Conservation (phyloP, 2,888 invertebrate genomes). For the Xanthia icteritia region DNA sequence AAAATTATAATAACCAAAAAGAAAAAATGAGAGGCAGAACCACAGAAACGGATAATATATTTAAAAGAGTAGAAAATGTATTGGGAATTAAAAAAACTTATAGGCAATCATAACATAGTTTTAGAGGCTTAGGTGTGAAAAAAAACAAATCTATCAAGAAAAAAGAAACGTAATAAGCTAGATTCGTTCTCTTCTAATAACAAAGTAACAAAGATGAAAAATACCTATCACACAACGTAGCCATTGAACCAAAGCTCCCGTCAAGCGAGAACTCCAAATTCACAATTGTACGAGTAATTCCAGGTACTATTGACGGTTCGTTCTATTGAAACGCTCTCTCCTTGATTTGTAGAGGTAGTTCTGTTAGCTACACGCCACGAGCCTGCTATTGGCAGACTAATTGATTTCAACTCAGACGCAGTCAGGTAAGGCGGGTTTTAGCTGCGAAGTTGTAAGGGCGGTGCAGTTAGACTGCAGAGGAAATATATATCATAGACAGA, state of each 20-base stretch:
- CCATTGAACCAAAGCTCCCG: background rate
- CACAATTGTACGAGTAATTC: slow-evolving; percentile 40
- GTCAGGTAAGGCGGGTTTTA: slow-evolving; percentile 71
- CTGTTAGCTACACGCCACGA: slow-evolving; percentile 44
- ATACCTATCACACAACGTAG: background rate
- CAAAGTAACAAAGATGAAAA: background rate
- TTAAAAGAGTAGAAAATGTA: no score
- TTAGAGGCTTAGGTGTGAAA: background rate
- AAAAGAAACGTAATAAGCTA: background rate
- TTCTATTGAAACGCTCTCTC: slow-evolving; percentile 53
- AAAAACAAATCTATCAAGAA: background rate
- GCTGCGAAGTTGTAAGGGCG: slow-evolving; percentile 55
- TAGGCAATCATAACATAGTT: no score
- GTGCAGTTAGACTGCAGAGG: slow-evolving; percentile 26
- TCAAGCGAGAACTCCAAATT: slow-evolving; percentile 30
- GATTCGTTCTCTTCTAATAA: background rate
- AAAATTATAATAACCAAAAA: background rate
- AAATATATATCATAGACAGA: slow-evolving; percentile 53
- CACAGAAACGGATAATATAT: no score
- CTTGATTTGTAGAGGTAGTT: slow-evolving; percentile 61
- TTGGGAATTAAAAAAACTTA: no score
- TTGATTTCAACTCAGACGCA: slow-evolving; percentile 77
- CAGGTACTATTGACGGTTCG: slow-evolving; percentile 47
- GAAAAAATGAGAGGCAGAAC: background rate
- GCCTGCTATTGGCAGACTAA: slow-evolving; percentile 79